Base-by-base conservation (phyloP, 2,888 invertebrate genomes). In the Ptycholaimellus sp. region DNA sequence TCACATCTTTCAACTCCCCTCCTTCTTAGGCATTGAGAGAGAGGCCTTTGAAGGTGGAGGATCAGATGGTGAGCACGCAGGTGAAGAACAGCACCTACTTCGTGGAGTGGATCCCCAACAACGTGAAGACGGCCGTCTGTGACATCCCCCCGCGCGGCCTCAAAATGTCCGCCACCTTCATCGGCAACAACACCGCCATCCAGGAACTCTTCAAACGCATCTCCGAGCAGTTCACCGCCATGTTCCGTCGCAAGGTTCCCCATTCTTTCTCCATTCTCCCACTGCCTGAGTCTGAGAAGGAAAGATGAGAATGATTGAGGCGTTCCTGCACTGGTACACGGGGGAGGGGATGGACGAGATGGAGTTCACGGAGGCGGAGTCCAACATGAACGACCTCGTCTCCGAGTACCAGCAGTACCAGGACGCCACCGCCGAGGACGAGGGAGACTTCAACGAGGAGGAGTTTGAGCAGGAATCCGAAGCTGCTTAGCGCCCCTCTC, bases 301-400 rank as follows among this genome's bases (percentile, higher is more conserved):
- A 27, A 27, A 27, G n/a, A 2, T n/a, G 27, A 27, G 11, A 13
- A 13, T n/a, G n/a, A n/a, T n/a, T n/a, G n/a, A n/a, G n/a, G 85
- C 85, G 59, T 85, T 83, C 73, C 71, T 83, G 62, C 83, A 85
- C 69, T 85, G 83, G 83, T 85, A 82, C 68, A 83, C 82, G 17
- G 83, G 82, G 36, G 83, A 85, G 64, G 85, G 83, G 41, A 83
- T 85, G 83, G 82, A 83, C 63, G 82, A 82, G 66, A 76, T 82
- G 78, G 83, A 85, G 64, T 83, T 85, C 66, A 80, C 77, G 39
- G 83, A 85, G 58, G 83, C 85, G 1, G 82, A 85, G 63, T 79
- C 79, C 56, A 83, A 83, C 69, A 79, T 85, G 69, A 81, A 65
- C 76, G 68, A 68, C 49, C 49, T 62, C 33, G 57, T 62, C 35